Conservation (phyloP, 1,140 invertebrate genomes). For the Sycophaga agraensis region DNA sequence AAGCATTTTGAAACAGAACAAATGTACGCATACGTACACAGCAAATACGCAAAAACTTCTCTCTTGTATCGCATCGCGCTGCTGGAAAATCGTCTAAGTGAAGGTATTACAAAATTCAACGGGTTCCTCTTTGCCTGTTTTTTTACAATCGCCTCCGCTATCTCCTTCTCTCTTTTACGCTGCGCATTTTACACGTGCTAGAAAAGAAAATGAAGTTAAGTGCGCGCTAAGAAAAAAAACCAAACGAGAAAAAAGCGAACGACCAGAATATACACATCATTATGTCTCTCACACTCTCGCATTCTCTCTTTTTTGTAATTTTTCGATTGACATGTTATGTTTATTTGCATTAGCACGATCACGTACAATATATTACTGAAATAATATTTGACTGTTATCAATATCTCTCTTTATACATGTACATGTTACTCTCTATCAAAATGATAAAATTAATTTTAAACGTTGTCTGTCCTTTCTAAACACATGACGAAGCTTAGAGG, state of each 20-base stretch:
- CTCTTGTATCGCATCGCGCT: background rate
- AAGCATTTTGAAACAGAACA: too few relatives aligned
- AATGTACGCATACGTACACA: background rate
- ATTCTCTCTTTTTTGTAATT: conserved; percentile 5
- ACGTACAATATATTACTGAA: background rate
- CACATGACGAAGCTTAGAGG: conserved; percentile 54
- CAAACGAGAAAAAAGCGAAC: background rate
- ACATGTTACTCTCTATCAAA: conserved; percentile 32
- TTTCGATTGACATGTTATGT: background rate
- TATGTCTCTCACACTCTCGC: too few relatives aligned
- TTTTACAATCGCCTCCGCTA: too few relatives aligned
- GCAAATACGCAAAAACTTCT: background rate
- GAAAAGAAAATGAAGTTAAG: conserved; percentile 9
- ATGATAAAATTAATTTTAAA: conserved; percentile 23
- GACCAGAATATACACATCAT: conserved; percentile 9
- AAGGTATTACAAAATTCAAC: background rate
- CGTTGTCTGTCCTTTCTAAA: conserved; percentile 22
- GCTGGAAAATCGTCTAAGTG: background rate
- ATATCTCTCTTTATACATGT: conserved; percentile 16
- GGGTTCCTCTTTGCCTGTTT: background rate
- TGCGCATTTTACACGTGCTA: conserved; percentile 17
- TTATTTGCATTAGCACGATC: background rate
- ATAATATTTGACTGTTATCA: too few relatives aligned
- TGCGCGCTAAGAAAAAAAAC: background rate
- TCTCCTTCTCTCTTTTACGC: background rate